Evolutionary conservation across 2,797 vertebrate genomes (phyloP).

Genomic region (Bovichtus variegatus): DNA sequence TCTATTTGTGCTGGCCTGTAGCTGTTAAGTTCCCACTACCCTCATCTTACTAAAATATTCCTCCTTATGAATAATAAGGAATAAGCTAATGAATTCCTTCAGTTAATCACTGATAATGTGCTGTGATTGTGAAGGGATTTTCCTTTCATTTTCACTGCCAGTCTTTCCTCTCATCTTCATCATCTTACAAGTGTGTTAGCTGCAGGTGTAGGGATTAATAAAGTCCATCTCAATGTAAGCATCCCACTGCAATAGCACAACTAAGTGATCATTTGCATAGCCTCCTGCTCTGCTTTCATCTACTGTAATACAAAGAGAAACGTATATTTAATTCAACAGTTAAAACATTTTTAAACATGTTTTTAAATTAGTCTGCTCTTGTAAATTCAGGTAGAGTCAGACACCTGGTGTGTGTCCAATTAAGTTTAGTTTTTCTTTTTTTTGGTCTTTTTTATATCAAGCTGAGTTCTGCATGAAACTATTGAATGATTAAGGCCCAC

Average conservation of each 20-base stretch:
- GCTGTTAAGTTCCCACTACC: neutral
- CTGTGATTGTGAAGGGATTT: neutral
- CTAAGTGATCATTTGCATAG: conserved; percentile 28
- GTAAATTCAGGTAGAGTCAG: conserved; percentile 3
- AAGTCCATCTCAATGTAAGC: conserved; percentile 1
- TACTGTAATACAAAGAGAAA: neutral
- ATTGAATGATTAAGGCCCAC: neutral
- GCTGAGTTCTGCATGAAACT: conserved; percentile 3
- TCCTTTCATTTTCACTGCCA: neutral
- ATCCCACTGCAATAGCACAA: conserved; percentile 2
- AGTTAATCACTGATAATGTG: neutral
- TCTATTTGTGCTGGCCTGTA: neutral
- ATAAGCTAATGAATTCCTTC: neutral
- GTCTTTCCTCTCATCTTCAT: neutral
- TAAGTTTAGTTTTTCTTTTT: conserved; percentile 4
- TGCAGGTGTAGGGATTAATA: conserved; percentile 10
- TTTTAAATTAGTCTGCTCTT: neutral
- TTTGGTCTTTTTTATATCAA: conserved; percentile 12
- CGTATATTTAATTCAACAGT: conserved; percentile 7
- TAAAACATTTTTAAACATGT: too few species aligned
- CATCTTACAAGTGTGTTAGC: neutral
- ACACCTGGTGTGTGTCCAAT: conserved; percentile 26
- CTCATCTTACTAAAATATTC: conserved; percentile 1
- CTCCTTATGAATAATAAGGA: neutral
- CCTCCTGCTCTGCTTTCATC: conserved; percentile 3